Evolutionary conservation across 2,113 vertebrate species (phyloP), one percentile per base, ranked within the genome.

Genomic region (Callospermophilus lateralis): DNA sequence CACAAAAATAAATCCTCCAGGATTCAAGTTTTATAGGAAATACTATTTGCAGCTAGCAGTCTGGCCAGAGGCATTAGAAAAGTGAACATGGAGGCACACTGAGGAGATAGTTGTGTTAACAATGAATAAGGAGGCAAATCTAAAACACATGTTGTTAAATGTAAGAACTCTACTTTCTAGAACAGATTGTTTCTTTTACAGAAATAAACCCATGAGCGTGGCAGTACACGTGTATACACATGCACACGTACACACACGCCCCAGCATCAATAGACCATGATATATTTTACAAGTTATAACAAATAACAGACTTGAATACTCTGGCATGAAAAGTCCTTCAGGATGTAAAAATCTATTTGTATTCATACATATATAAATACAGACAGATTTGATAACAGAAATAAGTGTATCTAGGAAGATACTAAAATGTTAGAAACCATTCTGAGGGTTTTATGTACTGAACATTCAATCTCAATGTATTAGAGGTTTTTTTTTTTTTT

Each of bases 141-240:
- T 24, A 53, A 94, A 80, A 77, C 7, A 11, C 9, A 34, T 26
- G 20, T 13, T 80, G 72, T 68, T 89, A 55, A 70, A 77, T 26
- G 16, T 74, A 80, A 74, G 39, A 53, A 86, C 92, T 92, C 34
- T 42, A 92, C 19, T 63, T 85, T 48, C 42, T 80, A 76, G 34
- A 84, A 68, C 11, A 86, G 20, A 81, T 53, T 37, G 58, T 73
- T 83, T 86, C 22, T n/a, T 87, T 45, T 76, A 53, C 6, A 85
- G 48, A 94, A 89, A 63, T 80, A 96, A 89, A 89, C 3, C 86
- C 24, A 77, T 51, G 48, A 94, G 55, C 37, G 68, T 61, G 45
- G 76, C 4, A 58, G 20, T 3, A 11, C 48, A 51, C 2, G 15
- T 17, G 53, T 17, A 55, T 17, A 17, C 17, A 19, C 17, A 55